Evolutionary conservation across 2,113 vertebrate genomes (phyloP).

Genomic region (Equus quagga): DNA sequence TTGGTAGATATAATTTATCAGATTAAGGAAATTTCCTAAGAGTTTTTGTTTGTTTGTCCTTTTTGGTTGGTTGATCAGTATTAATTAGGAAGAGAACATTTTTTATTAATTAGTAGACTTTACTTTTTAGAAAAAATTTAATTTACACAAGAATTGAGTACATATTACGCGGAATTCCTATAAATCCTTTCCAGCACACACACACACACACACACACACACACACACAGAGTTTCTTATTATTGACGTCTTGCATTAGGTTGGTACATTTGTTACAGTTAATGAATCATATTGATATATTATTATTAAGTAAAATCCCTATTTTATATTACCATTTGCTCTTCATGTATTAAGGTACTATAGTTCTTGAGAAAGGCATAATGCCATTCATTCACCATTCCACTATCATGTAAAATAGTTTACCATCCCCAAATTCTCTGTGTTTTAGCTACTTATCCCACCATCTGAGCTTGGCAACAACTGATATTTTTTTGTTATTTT

Average conservation of each 20-base stretch:
- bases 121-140: background rate
- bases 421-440: too few relatives aligned
- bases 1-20: background rate
- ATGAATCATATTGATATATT: background rate
- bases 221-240: background rate
- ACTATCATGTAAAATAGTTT: background rate
- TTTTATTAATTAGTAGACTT: conserved; percentile 9
- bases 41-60: background rate
- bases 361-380: background rate
- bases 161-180: background rate
- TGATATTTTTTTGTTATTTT: background rate
- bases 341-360: background rate
- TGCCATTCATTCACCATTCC: background rate
- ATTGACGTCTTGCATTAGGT: background rate
- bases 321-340: background rate
- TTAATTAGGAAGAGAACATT: background rate
- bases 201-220: background rate
- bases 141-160: background rate
- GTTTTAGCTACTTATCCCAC: background rate
- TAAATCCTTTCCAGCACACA: background rate
- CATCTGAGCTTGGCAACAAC: background rate
- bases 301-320: background rate
- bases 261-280: background rate
- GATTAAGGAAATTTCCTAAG: background rate
- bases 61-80: background rate